Conservation (phyloP, 2,888 invertebrate species). For the Campoletis raptor region DNA sequence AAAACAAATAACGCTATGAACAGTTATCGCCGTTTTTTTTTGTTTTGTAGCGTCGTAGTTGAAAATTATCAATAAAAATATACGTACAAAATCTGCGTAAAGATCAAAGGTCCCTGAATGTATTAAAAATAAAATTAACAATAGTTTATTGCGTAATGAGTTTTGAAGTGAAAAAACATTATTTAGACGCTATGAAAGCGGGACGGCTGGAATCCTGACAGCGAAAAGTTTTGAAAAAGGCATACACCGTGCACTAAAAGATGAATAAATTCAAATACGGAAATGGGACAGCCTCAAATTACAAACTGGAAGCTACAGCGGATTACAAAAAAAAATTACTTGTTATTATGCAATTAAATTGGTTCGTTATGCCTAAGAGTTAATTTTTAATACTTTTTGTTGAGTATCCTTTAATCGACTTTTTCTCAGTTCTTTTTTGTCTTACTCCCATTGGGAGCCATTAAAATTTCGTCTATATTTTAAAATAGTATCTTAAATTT, state of each 20-base stretch:
- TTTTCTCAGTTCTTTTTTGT: slow-evolving; percentile 8
- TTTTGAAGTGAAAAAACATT: slow-evolving; percentile 2
- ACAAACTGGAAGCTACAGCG: slow-evolving; percentile 50
- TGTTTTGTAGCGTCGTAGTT: neutral
- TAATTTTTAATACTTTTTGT: neutral
- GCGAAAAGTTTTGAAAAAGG: slow-evolving; percentile 60
- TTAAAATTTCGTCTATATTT: neutral
- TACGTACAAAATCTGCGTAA: slow-evolving; percentile 39
- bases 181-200: slow-evolving; percentile 40
- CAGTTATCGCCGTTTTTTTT: neutral
- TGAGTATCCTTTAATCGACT: neutral
- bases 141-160: neutral
- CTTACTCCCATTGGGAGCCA: neutral
- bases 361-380: neutral
- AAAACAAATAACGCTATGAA: slow-evolving; percentile 14
- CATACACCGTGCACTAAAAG: slow-evolving; percentile 73
- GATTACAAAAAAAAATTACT: neutral
- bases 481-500: slow-evolving; percentile 7
- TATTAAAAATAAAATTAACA: neutral
- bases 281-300: slow-evolving; percentile 45
- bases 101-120: slow-evolving; percentile 3
- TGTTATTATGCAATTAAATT: neutral
- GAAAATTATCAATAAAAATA: slow-evolving; percentile 25
- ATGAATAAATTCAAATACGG: slow-evolving; percentile 58
- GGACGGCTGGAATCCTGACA: slow-evolving; percentile 17